These are phyloP conservation scores for Thera obeliscata DNA, from an alignment of 2,888 invertebrate genomes.

Conservation along the genomic window DNA sequence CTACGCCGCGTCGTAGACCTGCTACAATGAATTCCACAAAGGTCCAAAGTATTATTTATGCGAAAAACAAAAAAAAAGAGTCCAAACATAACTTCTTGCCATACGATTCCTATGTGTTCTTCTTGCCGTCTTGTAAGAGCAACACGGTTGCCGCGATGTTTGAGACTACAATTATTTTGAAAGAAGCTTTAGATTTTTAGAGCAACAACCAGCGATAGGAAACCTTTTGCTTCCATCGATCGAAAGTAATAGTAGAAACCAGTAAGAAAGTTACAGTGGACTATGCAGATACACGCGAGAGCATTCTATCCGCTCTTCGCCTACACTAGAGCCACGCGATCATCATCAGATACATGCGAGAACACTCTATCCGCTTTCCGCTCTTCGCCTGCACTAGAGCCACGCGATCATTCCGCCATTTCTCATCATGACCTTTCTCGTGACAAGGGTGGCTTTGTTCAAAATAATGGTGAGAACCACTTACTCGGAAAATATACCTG, in stretches of 20 bases:
- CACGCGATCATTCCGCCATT: slow-evolving; percentile 56
- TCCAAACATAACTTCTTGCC: no score
- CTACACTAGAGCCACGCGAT: slow-evolving; percentile 39
- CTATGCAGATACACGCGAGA: neutral
- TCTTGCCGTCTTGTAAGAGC: no score
- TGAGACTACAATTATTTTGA: no score
- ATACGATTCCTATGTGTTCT: no score
- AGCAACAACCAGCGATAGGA: no score
- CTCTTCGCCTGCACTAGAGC: slow-evolving; percentile 39
- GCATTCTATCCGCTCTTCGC: slow-evolving; percentile 29
- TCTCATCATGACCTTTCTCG: slow-evolving; percentile 72
- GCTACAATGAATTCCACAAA: neutral
- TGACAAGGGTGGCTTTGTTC: slow-evolving; percentile 75
- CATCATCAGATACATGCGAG: slow-evolving; percentile 16
- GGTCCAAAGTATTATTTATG: no score
- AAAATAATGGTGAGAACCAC: slow-evolving; percentile 70
- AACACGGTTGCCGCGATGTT: no score
- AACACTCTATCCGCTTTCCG: slow-evolving; percentile 31
- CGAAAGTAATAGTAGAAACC: no score
- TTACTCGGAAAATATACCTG: slow-evolving; percentile 68
- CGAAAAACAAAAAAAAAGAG: no score
- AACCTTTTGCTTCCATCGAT: no score
- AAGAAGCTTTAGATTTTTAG: no score
- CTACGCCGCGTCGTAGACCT: slow-evolving; percentile 4
- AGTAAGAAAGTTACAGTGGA: no score